These are phyloP conservation scores for Drosophila funebris DNA, from an alignment of 1,140 invertebrate genomes.

Conservation along the genomic window DNA sequence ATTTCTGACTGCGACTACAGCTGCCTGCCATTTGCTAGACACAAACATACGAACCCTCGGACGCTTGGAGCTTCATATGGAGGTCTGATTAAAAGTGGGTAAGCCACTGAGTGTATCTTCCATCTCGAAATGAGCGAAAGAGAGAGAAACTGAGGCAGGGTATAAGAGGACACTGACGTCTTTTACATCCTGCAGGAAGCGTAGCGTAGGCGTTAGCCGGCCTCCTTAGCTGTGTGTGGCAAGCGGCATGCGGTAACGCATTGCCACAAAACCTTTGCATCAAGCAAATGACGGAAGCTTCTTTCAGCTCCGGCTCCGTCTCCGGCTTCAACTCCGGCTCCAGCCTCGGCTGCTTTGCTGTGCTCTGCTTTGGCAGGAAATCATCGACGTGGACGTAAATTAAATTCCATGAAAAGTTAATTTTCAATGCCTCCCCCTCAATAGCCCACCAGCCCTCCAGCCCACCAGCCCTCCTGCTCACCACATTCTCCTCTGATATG, in stretches of 20 bases:
- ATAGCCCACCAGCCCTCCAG: neutral
- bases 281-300: slow-evolving; percentile 81
- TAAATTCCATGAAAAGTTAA: slow-evolving; percentile 83
- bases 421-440: slow-evolving; percentile 37
- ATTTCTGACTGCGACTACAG: slow-evolving; percentile 25
- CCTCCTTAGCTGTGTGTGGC: slow-evolving; percentile 7
- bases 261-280: slow-evolving; percentile 58
- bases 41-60: slow-evolving; percentile 11
- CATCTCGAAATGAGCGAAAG: slow-evolving; percentile 43
- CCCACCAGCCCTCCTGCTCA: neutral
- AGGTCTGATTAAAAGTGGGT: slow-evolving; percentile 77
- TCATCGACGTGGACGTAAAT: slow-evolving; percentile 82
- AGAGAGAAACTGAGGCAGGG: neutral
- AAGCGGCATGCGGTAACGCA: slow-evolving; percentile 23
- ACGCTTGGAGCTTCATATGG: slow-evolving; percentile 15
- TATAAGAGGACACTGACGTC: slow-evolving; percentile 26
- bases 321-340: neutral
- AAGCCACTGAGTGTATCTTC: slow-evolving; percentile 56
- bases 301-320: slow-evolving; percentile 27
- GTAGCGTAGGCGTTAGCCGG: slow-evolving; percentile 54
- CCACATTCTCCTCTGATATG: neutral
- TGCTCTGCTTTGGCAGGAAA: slow-evolving; percentile 59
- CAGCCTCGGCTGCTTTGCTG: neutral
- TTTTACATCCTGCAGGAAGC: slow-evolving; percentile 75
- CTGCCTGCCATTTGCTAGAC: slow-evolving; percentile 16